Percentiles rank a stretch among this genome's conserved stretches.
Conservation (phyloP, 2,113 vertebrate species). For the Corythoichthys haematopterus region DNA sequence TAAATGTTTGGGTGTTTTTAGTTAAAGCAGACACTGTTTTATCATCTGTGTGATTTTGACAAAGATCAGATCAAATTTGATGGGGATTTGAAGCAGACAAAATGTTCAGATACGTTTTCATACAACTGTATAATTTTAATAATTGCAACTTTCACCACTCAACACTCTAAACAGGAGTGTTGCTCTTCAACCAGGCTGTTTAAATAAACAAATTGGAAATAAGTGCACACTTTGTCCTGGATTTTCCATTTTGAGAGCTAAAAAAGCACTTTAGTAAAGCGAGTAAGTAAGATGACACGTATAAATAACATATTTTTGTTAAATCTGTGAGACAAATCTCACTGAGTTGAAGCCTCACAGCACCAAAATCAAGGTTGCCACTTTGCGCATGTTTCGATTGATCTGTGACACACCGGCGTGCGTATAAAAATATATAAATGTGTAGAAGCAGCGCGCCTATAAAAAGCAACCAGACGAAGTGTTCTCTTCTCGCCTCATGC, state of each 20-base stretch:
- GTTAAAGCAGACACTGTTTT: too few species aligned
- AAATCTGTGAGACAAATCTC: slow-evolving; percentile 56
- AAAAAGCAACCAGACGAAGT: slow-evolving; percentile 92
- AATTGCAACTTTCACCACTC: slow-evolving; percentile 20
- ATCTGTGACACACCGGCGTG: slow-evolving; percentile 37
- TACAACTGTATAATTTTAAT: background rate
- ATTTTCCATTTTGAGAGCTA: slow-evolving; percentile 39
- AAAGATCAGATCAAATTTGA: too few species aligned
- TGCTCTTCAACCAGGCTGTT: slow-evolving; percentile 46
- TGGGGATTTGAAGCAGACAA: too few species aligned
- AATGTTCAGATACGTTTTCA: too few species aligned
- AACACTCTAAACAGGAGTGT: slow-evolving; percentile 49
- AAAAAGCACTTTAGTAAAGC: slow-evolving; percentile 38
- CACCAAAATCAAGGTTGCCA: slow-evolving; percentile 57
- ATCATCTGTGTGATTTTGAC: too few species aligned
- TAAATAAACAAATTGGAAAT: slow-evolving; percentile 58
- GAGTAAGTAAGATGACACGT: slow-evolving; percentile 55
- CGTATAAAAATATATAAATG: background rate
- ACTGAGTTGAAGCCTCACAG: slow-evolving; percentile 68
- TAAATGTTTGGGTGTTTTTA: too few species aligned
- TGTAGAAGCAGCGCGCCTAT: slow-evolving; percentile 69
- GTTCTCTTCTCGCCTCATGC: slow-evolving; percentile 91
- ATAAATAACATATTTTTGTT: slow-evolving; percentile 55
- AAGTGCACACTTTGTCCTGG: slow-evolving; percentile 44
- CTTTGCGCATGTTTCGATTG: slow-evolving; percentile 49